Conservation (phyloP, 2,113 vertebrate genomes). For the Pipa parva region DNA sequence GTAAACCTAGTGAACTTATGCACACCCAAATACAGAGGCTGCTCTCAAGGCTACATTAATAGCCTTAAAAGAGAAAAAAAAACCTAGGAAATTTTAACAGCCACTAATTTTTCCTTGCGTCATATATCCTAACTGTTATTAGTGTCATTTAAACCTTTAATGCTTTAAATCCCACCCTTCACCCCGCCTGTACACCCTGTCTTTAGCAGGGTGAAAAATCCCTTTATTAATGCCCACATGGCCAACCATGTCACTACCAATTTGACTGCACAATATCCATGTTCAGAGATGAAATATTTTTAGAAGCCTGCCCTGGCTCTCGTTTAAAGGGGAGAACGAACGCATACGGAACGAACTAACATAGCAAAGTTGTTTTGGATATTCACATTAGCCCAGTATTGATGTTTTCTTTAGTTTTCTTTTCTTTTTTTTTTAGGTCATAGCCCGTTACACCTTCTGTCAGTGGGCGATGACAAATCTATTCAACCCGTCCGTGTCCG, state of each 20-base stretch:
- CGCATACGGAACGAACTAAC: slow-evolving; percentile 14
- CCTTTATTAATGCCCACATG: slow-evolving; percentile 16
- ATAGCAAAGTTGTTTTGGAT: slow-evolving; percentile 27
- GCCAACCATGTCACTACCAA: slow-evolving; percentile 36
- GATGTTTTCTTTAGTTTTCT: slow-evolving; percentile 26
- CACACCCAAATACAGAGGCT: not conserved
- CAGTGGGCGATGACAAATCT: slow-evolving; percentile 35
- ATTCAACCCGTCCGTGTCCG: slow-evolving; percentile 12
- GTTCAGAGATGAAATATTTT: slow-evolving; percentile 29
- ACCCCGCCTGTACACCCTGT: slow-evolving; percentile 10
- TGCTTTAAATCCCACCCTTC: slow-evolving; percentile 33
- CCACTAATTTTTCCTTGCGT: slow-evolving; percentile 26
- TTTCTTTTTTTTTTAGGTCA: slow-evolving; percentile 26
- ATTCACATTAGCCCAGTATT: slow-evolving; percentile 27
- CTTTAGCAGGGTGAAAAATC: slow-evolving; percentile 19
- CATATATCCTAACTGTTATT: slow-evolving; percentile 38
- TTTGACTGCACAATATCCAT: slow-evolving; percentile 34
- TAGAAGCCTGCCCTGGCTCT: slow-evolving; percentile 29
- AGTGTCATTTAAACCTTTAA: slow-evolving; percentile 36
- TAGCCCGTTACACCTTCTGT: slow-evolving; percentile 30
- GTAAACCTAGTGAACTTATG: slow-evolving; percentile 1
- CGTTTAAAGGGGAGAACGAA: slow-evolving; percentile 17
- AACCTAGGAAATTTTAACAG: slow-evolving; percentile 20
- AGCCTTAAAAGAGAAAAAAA: slow-evolving; percentile 3
- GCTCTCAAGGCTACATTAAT: slow-evolving; percentile 30